Base-by-base conservation (phyloP, 1,140 invertebrate genomes). In the Cylas formicarius region DNA sequence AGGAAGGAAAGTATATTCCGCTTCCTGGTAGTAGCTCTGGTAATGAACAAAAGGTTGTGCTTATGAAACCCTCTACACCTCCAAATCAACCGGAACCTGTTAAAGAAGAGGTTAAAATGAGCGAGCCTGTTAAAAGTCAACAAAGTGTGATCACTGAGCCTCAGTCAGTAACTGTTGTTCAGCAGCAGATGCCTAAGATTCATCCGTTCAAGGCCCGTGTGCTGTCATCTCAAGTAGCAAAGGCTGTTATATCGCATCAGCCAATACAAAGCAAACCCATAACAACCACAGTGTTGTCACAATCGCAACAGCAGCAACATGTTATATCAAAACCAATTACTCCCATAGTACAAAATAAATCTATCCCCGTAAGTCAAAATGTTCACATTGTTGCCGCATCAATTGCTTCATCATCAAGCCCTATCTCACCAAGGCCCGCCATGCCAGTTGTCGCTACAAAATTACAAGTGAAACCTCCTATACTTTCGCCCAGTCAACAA, bases 1-100 rank as follows among this genome's bases (percentile, higher is more conserved):
- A 83, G 56, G 82, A 85, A 56, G 81, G 79, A 11, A 75, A 76
- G 35, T 82, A 82, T 56, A 74, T 82, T 36, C 78, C 80, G 8
- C 69, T 81, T 2, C 68, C 73, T 4, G 66, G 62, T 3, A 45
- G 19, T 10, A 28, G 16, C 10, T 27, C 35, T 13, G 34, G 14
- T 6, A 27, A 47, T n/a, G 40, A 49, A 17, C 37, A 48, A 33
- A n/a, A 52, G 24, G 19, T 42, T 53, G 23, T 55, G 44, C n/a
- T n/a, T n/a, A n/a, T n/a, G n/a, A n/a, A n/a, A n/a, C n/a, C n/a
- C n/a, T n/a, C n/a, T n/a, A 13, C 40, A 29, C 1, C 33, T 18
- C n/a, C 38, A 33, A 27, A 31, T 11, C 19, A 26, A 29, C 11
- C 14, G 6, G 19, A n/a, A 11, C 13, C 19, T 5, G 2, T 19